Base-by-base conservation (phyloP, 2,113 vertebrate genomes). In the Pollachius pollachius region DNA sequence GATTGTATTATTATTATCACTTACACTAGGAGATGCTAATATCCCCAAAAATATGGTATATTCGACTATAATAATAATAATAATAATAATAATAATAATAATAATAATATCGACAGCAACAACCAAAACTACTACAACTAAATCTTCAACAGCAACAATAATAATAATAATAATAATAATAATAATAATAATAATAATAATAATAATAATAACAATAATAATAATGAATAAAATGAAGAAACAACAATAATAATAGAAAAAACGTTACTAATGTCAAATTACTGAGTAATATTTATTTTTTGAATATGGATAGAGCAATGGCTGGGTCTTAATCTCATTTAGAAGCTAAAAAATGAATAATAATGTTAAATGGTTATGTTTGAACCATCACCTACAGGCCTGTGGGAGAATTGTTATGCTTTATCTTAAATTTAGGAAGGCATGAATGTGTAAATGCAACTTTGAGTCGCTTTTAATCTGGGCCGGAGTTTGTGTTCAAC, bases 401-500 rank as follows among this genome's bases (percentile, higher is more conserved):
- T 48, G 9, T 48, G 41, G 41, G 41, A 6, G 41, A 48, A 48
- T 48, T 3, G 41, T 48, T 48, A 48, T 48, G 7, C 6, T 48
- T 48, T 9, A 48, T 48, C 41, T 48, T 48, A 48, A 48, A 57
- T 57, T 9, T 0, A 57, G 54, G 17, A n/a, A 30, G 3, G 30
- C 5, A 30, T 30, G 30, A 4, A 30, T 30, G 30, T 30, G 4
- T 30, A 30, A 30, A 30, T 30, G 30, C 30, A 30, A 1, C 30
- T 5, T 30, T 30, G 30, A 30, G 30, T 30, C 30, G 30, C 30
- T 30, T 30, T 5, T 18, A 84, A 68, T 88, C 85, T 85, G 80
- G 60, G 68, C 3, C 82, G 65, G 81, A 69, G 64, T 88, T 88
- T 88, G 37, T 63, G 65, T 74, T 85, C 68, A 74, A 58, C 80